Conservation (phyloP, 2,113 vertebrate genomes). For the Scortum barcoo region DNA sequence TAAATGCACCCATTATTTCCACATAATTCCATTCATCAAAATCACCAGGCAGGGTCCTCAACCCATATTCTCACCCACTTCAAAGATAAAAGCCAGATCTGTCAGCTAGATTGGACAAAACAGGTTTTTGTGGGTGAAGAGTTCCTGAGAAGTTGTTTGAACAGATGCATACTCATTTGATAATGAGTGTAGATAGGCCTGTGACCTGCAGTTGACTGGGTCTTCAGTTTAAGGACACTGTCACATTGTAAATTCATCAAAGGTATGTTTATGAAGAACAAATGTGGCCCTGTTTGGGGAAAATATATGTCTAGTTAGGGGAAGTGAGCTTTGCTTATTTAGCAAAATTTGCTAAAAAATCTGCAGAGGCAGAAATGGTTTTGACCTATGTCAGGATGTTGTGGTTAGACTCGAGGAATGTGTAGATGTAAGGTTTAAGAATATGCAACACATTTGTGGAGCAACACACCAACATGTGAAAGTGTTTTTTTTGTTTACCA, state of each 20-base stretch:
- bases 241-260: not conserved
- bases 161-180: conserved; percentile 4
- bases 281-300: not conserved
- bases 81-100: conserved; percentile 6
- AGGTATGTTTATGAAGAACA: not conserved
- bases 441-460: not conserved
- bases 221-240: not conserved
- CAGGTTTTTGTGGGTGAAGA: conserved; percentile 22
- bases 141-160: conserved; percentile 20
- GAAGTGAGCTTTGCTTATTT: conserved; percentile 58
- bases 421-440: not conserved
- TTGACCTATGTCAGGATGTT: conserved; percentile 42
- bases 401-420: conserved; percentile 26
- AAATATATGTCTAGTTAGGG: not conserved
- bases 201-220: not conserved
- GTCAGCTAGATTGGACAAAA: conserved; percentile 4
- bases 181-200: no score
- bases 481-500: not conserved
- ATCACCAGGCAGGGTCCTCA: not conserved
- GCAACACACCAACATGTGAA: not conserved
- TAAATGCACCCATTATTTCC: not conserved
- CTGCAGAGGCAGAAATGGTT: conserved; percentile 29
- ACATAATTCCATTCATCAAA: not conserved
- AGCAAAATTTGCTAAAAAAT: conserved; percentile 27
- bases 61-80: not conserved